These are phyloP conservation scores for Porites divaricata DNA, from an alignment of 92 coral and sea anemone genomes.

Conservation along the genomic window DNA sequence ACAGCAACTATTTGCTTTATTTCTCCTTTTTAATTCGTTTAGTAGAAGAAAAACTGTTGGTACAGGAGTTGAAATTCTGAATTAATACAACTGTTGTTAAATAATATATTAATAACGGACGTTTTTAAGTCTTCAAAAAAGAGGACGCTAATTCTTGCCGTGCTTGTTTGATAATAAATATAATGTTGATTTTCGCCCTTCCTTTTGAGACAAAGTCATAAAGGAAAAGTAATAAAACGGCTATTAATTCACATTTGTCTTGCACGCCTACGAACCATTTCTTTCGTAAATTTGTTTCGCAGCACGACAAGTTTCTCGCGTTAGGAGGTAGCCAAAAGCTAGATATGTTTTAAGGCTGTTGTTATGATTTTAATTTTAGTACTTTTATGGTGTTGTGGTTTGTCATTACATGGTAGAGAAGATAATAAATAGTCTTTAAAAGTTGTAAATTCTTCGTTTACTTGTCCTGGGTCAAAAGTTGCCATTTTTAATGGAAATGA, in stretches of 20 bases:
- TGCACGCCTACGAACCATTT: conserved; percentile 9
- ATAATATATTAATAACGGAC: neutral
- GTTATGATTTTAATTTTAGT: conserved; percentile 31
- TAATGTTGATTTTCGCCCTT: conserved; percentile 11
- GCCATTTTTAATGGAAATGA: neutral
- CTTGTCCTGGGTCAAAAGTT: neutral
- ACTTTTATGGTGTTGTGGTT: conserved; percentile 12
- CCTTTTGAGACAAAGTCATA: conserved; percentile 25
- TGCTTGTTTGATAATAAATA: conserved; percentile 1
- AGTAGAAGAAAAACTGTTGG: conserved; percentile 3
- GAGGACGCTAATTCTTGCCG: neutral
- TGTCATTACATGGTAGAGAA: neutral
- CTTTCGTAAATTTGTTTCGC: conserved; percentile 26
- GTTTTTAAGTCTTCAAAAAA: neutral
- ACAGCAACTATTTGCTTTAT: neutral
- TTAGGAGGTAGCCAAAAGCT: conserved; percentile 9
- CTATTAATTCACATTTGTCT: conserved; percentile 17
- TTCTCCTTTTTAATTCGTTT: conserved; percentile 3
- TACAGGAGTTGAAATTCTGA: neutral
- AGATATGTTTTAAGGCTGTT: conserved; percentile 15
- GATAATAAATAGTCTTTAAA: neutral
- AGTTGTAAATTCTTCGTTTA: neutral
- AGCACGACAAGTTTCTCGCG: conserved; percentile 24
- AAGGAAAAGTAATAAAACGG: conserved; percentile 8
- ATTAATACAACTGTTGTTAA: neutral